A percentile compares a stretch with the other conserved stretches of the same genome.
These are phyloP conservation scores for Elephas maximus DNA, from an alignment of 2,113 vertebrate genomes.

Conservation along the genomic window DNA sequence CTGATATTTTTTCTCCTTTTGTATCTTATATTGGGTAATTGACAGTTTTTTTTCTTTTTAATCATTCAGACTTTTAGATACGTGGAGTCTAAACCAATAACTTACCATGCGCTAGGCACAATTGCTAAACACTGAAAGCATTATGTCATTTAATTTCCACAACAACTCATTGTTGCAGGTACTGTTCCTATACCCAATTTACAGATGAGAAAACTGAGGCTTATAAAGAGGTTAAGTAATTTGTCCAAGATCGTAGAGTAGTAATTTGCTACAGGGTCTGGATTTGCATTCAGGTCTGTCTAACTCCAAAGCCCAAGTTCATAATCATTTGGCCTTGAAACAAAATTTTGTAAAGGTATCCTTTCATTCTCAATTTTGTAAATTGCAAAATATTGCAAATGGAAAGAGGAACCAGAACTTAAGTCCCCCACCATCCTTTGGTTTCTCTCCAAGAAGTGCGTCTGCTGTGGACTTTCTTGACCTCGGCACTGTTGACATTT, in stretches of 20 bases:
- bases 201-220: constrained; percentile 20
- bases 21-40: constrained; percentile 45
- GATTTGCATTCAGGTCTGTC: not conserved
- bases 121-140: not conserved
- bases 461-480: not conserved
- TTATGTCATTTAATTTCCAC: constrained; percentile 13
- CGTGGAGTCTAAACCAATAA: not conserved
- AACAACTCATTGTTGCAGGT: not conserved
- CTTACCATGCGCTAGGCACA: not conserved
- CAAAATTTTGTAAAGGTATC: constrained; percentile 38
- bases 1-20: not conserved
- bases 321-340: constrained; percentile 28
- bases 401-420: constrained; percentile 51
- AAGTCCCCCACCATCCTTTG: not conserved
- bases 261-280: not conserved
- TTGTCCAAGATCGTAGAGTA: constrained; percentile 26
- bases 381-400: constrained; percentile 15
- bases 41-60: constrained; percentile 40
- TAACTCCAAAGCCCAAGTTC: constrained; percentile 53
- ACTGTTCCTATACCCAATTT: not conserved
- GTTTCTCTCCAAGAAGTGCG: constrained; percentile 29
- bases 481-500: not conserved
- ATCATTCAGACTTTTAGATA: constrained; percentile 15
- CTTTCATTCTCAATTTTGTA: not conserved
- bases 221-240: not conserved